These are phyloP conservation scores for Lutjanus erythropterus DNA, from an alignment of 2,113 vertebrate genomes.

Conservation along the genomic window DNA sequence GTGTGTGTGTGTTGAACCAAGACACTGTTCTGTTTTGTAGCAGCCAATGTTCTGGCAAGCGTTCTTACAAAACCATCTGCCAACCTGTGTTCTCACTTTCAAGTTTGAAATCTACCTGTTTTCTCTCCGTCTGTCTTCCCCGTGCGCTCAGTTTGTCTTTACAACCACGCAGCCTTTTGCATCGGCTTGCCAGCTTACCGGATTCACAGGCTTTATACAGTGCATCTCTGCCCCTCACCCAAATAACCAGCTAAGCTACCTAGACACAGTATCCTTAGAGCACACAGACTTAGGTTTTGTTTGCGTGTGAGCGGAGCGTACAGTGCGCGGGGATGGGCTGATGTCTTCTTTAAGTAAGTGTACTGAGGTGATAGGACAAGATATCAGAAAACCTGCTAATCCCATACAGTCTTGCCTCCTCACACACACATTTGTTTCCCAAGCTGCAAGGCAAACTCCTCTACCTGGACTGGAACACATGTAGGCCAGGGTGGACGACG, in stretches of 20 bases:
- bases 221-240: slow-evolving; percentile 47
- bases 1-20: slow-evolving; percentile 36
- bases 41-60: slow-evolving; percentile 65
- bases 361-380: slow-evolving; percentile 67
- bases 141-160: slow-evolving; percentile 49
- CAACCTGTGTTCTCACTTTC: slow-evolving; percentile 66
- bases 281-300: slow-evolving; percentile 71
- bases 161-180: slow-evolving; percentile 51
- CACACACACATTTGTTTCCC: slow-evolving; percentile 63
- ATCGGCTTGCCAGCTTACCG: slow-evolving; percentile 59
- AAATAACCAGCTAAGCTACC: slow-evolving; percentile 76
- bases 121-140: slow-evolving; percentile 38
- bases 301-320: slow-evolving; percentile 50
- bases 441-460: slow-evolving; percentile 74
- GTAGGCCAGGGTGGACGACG: slow-evolving; percentile 25
- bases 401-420: slow-evolving; percentile 66
- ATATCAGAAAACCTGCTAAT: slow-evolving; percentile 72
- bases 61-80: slow-evolving; percentile 65
- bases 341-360: slow-evolving; percentile 75
- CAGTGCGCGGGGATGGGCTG: slow-evolving; percentile 49
- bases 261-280: slow-evolving; percentile 66
- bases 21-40: slow-evolving; percentile 65
- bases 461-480: slow-evolving; percentile 29
- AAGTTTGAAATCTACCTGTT: slow-evolving; percentile 66
- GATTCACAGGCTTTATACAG: slow-evolving; percentile 39